phyloP scores from a whole-genome alignment of 1,140 invertebrate species.

The Thereuonema tuberculata region DNA sequence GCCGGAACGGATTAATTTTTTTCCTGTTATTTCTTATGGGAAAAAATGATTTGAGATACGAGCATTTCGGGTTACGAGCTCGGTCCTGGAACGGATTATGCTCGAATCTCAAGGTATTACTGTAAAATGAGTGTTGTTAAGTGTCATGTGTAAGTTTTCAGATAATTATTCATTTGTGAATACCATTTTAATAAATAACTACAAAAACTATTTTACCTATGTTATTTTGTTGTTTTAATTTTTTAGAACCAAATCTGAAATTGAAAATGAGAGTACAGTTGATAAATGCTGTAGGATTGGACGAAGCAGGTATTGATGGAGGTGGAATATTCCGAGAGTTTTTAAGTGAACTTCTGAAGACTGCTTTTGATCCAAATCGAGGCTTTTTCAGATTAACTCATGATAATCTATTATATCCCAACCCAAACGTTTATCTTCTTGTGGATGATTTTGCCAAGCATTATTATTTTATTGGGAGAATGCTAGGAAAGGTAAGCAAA shows the following conservation, averaged over 20 bases:
- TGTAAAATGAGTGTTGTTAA: too few species aligned
- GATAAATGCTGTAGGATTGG: constrained; percentile 72
- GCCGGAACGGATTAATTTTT: too few species aligned
- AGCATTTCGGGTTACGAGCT: too few species aligned
- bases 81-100: too few species aligned
- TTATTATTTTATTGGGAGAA: constrained; percentile 89
- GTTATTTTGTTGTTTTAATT: neutral
- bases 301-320: constrained; percentile 93
- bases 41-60: too few species aligned
- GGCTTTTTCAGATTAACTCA: constrained; percentile 85
- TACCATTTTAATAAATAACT: too few species aligned
- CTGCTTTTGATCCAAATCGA: constrained; percentile 90
- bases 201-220: too few species aligned
- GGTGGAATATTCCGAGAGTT: constrained; percentile 83
- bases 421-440: constrained; percentile 72
- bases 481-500: constrained; percentile 68
- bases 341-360: constrained; percentile 76
- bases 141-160: too few species aligned
- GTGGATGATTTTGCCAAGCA: constrained; percentile 75
- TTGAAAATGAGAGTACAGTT: constrained; percentile 75
- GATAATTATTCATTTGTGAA: too few species aligned
- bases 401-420: constrained; percentile 89
- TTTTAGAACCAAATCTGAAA: constrained; percentile 67
- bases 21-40: too few species aligned
- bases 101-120: too few species aligned